Base-by-base conservation (phyloP, 2,888 invertebrate genomes). In the Leptogaster cylindrica region DNA sequence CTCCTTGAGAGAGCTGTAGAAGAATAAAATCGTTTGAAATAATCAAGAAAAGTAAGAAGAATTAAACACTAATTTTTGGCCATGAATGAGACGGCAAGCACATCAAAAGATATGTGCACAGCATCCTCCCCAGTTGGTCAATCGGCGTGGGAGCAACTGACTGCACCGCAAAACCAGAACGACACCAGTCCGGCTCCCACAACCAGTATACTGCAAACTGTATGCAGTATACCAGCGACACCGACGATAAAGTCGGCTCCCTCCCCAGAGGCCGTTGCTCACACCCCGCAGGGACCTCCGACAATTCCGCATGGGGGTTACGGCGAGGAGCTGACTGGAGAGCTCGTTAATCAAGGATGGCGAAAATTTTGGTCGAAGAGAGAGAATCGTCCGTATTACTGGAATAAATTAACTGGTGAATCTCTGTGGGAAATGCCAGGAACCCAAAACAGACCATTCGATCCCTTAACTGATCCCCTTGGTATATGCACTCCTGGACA, bases 371-470 rank as follows among this genome's bases (percentile, higher is more conserved):
- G 97, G 97, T 97, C 96, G 16, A 93, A 95, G 77, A 84, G 97
- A 65, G 97, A 97, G 81, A 95, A 92, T 77, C 85, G 97, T 25
- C 95, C 95, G 1, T 97, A 97, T 80, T 97, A 92, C 82, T 97
- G 96, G 93, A 97, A 97, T 79, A 95, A 95, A 82, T 82, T 92
- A 20, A 95, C 95, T 0, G 95, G 95, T 64, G 95, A 97, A 82
- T 96, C 96, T n/a, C 84, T 96, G 73, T 97, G 97, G 97, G 97
- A 97, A 79, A 88, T 95, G 86, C 96, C 96, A 10, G 86, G 88
- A n/a, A 81, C 88, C 7, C 89, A 89, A 77, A 70, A 72, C 55
- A 73, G 82, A 28, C 91, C 90, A 74, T 95, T 92, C 81, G 96
- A 97, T 83, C 93, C 93, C 1, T 87, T 95, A 52, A 94, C 95